These are phyloP conservation scores for Panthera uncia DNA, from an alignment of 2,113 vertebrate genomes.

Conservation along the genomic window DNA sequence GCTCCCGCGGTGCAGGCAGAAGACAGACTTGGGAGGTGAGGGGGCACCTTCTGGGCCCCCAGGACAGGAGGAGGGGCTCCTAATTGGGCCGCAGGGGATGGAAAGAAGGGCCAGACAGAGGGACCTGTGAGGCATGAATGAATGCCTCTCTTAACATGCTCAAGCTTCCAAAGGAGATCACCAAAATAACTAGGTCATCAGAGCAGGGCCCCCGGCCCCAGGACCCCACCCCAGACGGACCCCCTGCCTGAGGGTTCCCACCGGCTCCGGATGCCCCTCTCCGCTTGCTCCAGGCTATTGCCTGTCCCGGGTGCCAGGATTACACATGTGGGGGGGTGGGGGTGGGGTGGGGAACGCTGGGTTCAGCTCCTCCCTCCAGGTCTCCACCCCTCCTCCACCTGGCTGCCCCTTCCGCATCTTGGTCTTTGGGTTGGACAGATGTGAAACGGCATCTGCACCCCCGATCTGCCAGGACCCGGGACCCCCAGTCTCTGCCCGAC, in stretches of 20 bases:
- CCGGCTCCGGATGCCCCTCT: no score
- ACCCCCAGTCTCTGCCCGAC: not conserved
- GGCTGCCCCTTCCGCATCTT: not conserved
- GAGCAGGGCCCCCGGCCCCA: not conserved
- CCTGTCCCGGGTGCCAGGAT: not conserved
- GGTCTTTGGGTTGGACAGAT: not conserved
- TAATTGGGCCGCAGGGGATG: not conserved
- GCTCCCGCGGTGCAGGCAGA: rapidly evolving
- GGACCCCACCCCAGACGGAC: not conserved
- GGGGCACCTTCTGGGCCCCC: not conserved
- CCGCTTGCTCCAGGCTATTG: not conserved
- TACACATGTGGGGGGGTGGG: rapidly evolving
- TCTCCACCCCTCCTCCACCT: not conserved
- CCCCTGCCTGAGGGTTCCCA: rapidly evolving
- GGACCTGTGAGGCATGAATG: not conserved
- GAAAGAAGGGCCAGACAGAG: not conserved
- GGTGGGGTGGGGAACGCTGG: not conserved
- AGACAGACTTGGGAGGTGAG: no score
- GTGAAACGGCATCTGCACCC: not conserved
- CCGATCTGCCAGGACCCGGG: not conserved
- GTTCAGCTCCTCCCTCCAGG: no score
- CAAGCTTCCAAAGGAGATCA: not conserved
- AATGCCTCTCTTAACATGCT: not conserved
- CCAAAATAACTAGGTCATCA: rapidly evolving
- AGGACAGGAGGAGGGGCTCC: not conserved